Evolutionary conservation across 2,797 vertebrate genomes (phyloP).

Genomic region (Syndactyla subalaris): DNA sequence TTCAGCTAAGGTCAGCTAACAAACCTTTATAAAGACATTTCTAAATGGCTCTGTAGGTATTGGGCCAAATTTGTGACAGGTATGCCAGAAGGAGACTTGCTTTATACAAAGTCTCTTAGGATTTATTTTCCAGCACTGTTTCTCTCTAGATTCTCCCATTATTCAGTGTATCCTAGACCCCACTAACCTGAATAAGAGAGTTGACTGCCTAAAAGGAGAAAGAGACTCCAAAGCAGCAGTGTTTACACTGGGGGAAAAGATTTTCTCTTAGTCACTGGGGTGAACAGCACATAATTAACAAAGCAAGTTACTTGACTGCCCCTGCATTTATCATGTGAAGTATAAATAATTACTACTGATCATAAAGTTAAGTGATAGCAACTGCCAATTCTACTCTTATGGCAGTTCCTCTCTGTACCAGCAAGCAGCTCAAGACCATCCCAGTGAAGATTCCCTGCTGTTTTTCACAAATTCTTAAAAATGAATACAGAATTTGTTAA

Average conservation of each 20-base stretch:
- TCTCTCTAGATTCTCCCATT: not conserved
- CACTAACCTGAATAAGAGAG: not conserved
- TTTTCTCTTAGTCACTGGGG: not conserved
- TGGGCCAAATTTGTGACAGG: not conserved
- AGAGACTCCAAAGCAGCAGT: not conserved
- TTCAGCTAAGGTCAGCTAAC: not conserved
- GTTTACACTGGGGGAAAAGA: not conserved
- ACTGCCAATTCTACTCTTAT: not conserved
- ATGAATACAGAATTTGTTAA: constrained; percentile 21
- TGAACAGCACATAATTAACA: not conserved
- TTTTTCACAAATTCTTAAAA: constrained; percentile 32
- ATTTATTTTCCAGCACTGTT: not conserved
- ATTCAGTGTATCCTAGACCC: not conserved
- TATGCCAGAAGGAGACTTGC: not conserved
- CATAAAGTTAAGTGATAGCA: constrained; percentile 2
- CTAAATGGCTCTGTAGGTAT: not conserved
- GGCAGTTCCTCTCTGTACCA: not conserved
- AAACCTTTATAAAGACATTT: not conserved
- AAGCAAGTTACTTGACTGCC: not conserved
- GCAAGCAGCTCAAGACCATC: not conserved
- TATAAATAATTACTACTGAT: not conserved
- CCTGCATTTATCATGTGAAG: not conserved
- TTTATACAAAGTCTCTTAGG: not conserved
- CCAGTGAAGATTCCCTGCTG: constrained; percentile 6
- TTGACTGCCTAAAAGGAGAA: not conserved